Conservation (phyloP, 1,140 invertebrate species). For the Brachionus rubens region DNA sequence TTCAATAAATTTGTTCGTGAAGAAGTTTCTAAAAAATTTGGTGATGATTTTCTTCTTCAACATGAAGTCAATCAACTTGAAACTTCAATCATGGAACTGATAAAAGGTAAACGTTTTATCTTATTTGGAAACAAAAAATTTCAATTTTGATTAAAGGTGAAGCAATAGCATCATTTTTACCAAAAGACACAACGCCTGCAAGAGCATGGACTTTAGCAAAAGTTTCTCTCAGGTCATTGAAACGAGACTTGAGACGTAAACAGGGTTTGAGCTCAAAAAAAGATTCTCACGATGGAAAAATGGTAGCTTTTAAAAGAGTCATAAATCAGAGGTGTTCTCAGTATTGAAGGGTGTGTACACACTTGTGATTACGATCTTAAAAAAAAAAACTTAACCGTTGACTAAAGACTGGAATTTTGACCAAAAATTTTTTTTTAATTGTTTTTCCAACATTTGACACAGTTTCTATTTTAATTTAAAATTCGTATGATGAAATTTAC, state of each 20-base stretch:
- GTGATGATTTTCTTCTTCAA: constrained; percentile 40
- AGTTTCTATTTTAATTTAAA: no score
- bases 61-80: constrained; percentile 45
- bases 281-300: constrained; percentile 37
- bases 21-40: constrained; percentile 46
- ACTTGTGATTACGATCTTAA: no score
- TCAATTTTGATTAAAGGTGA: not conserved
- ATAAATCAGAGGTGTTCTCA: no score
- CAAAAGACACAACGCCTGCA: constrained; percentile 45
- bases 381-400: no score
- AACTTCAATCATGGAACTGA: constrained; percentile 39
- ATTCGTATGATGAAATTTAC: no score
- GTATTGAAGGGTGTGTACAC: no score
- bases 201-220: constrained; percentile 41
- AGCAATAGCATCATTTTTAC: constrained; percentile 39
- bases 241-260: constrained; percentile 41
- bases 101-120: not conserved
- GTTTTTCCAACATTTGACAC: no score
- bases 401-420: no score
- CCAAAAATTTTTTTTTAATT: no score
- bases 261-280: constrained; percentile 32
- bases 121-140: not conserved
- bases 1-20: constrained; percentile 45
- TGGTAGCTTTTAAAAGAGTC: no score
- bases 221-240: constrained; percentile 33